phyloP scores from a whole-genome alignment of 2,113 vertebrate species.

The Daphoenositta chrysoptera region DNA sequence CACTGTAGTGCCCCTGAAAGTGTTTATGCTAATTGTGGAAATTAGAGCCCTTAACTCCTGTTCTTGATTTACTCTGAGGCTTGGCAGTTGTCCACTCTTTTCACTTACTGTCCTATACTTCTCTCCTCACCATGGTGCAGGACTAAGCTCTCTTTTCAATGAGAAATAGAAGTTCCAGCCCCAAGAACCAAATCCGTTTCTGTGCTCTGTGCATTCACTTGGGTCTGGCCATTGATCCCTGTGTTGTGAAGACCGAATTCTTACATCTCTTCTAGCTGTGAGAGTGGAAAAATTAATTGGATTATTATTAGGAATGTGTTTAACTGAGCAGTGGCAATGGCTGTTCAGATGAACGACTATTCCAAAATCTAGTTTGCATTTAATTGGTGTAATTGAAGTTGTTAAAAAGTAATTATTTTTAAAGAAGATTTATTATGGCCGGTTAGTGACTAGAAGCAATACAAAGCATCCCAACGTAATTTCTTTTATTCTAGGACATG shows the following conservation, averaged over 20 bases:
- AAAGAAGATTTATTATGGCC: background rate
- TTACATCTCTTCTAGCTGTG: background rate
- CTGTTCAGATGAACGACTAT: background rate
- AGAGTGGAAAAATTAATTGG: background rate
- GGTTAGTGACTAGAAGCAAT: background rate
- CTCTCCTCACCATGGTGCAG: fast-evolving
- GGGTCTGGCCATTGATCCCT: background rate
- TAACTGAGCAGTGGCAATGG: background rate
- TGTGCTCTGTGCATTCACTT: background rate
- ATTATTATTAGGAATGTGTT: background rate
- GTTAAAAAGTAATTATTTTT: background rate
- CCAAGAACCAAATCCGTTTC: background rate
- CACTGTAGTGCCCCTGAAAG: background rate
- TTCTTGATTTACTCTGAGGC: background rate
- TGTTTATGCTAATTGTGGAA: background rate
- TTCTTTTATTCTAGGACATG: background rate
- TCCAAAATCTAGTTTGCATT: background rate
- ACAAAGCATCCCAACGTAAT: background rate
- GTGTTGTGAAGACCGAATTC: background rate
- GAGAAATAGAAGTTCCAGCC: background rate
- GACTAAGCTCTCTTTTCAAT: background rate
- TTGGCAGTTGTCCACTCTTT: background rate
- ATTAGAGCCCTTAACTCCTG: background rate
- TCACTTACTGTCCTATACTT: background rate
- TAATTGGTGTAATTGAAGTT: background rate